Base-by-base conservation (phyloP, 2,888 invertebrate genomes). In the Rapana venosa region DNA sequence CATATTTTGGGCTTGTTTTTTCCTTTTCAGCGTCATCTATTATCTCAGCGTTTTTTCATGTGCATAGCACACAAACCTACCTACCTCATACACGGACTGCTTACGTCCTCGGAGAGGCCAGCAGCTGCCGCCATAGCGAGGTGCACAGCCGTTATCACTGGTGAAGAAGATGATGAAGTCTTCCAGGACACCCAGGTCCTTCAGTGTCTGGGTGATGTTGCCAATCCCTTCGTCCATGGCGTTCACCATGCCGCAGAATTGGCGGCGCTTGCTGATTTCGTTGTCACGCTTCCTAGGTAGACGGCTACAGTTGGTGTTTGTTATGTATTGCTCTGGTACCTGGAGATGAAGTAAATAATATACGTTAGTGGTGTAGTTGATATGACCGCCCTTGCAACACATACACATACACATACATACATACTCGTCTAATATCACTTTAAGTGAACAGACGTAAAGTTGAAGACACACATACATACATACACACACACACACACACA, bases 161-260 rank as follows among this genome's bases (percentile, higher is more conserved):
- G 97, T 97, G 95, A 98, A 98, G 4, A 98, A 96, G 88, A 99
- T 97, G 87, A 99, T 97, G 0, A 98, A 97, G 94, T 98, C 97
- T 74, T 98, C 96, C 90, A 98, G 96, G 96, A 98, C 97, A 0
- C 97, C 90, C 97, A 97, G 0, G 97, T 95, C 85, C 97, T 96
- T 13, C 88, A 99, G 96, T 6, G 97, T 97, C 87, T 97, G 95
- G 0, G 98, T 96, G 26, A 98, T 97, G 70, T 97, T 97, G 0
- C 98, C 98, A 0, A 99, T 97, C 79, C 98, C 98, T 90, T 97
- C 97, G 94, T 99, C 99, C 92, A 99, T 96, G 92, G 97, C 97
- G 56, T 98, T 97, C 0, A 98, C 97, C 97, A 98, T 93, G 11
- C 92, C 93, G 56, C 87, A 89, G 30, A 36, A 32, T 0, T 30